Evolutionary conservation across 2,113 vertebrate species (phyloP).

Genomic region (Salvelinus alpinus): DNA sequence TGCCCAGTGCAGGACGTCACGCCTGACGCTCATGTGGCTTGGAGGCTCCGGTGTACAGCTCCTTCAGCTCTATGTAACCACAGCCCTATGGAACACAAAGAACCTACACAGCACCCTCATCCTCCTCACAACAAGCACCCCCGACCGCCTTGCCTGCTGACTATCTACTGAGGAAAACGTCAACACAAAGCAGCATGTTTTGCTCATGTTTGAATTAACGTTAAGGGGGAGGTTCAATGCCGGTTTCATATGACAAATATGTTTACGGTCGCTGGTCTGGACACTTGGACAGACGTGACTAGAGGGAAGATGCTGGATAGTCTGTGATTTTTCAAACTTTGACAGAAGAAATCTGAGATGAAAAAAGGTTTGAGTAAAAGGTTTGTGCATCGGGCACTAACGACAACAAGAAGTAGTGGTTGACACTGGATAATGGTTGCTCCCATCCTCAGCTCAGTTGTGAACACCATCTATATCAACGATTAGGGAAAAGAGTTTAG

Average conservation of each 20-base stretch:
- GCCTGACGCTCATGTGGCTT: neutral
- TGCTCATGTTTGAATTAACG: neutral
- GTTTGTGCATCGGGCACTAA: slow-evolving; percentile 49
- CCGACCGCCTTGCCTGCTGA: slow-evolving; percentile 6
- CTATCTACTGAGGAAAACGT: slow-evolving; percentile 25
- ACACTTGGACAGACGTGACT: neutral
- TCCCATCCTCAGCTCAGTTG: slow-evolving; percentile 73
- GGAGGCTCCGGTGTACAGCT: slow-evolving; percentile 11
- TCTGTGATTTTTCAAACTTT: neutral
- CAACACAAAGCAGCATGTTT: slow-evolving; percentile 10
- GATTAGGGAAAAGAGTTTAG: neutral
- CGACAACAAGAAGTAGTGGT: slow-evolving; percentile 61
- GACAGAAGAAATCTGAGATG: slow-evolving; percentile 5
- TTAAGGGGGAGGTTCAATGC: neutral
- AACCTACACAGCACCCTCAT: slow-evolving; percentile 5
- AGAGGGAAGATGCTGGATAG: neutral
- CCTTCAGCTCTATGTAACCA: slow-evolving; percentile 24
- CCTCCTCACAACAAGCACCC: slow-evolving; percentile 16
- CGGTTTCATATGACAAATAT: neutral
- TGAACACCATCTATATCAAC: neutral
- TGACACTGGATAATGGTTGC: slow-evolving; percentile 94
- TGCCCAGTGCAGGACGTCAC: neutral
- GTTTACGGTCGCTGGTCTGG: neutral
- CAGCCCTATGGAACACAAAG: slow-evolving; percentile 39
- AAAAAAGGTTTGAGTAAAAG: slow-evolving; percentile 27